phyloP scores from a whole-genome alignment of 1,140 invertebrate species.

The Drosophila funebris region DNA sequence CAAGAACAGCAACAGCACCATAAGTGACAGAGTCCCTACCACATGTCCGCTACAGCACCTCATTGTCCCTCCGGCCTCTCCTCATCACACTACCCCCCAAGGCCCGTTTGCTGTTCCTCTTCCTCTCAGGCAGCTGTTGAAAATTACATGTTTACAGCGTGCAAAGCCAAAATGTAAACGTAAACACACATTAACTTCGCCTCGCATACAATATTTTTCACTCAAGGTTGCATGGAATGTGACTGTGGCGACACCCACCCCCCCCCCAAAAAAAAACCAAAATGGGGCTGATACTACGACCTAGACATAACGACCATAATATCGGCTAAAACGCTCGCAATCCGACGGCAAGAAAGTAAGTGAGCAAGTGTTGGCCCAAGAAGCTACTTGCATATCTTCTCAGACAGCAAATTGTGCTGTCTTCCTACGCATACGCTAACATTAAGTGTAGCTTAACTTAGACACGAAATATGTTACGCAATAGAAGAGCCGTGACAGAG shows the following conservation, averaged over 20 bases:
- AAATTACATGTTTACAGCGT: slow-evolving; percentile 78
- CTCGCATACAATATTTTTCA: slow-evolving; percentile 77
- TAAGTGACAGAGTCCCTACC: slow-evolving; percentile 19
- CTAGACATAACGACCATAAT: neutral
- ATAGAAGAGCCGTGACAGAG: no score
- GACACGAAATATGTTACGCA: no score
- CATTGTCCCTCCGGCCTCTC: neutral
- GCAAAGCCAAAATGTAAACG: slow-evolving; percentile 73
- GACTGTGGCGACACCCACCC: no score
- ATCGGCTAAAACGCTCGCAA: slow-evolving; percentile 4
- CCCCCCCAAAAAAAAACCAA: neutral
- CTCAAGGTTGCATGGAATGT: slow-evolving; percentile 61
- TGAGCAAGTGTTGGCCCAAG: neutral
- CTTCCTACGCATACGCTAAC: neutral
- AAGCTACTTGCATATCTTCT: neutral
- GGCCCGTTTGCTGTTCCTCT: neutral
- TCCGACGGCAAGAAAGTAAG: neutral
- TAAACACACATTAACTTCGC: slow-evolving; percentile 80
- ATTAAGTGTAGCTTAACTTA: no score
- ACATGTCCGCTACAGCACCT: slow-evolving; percentile 23
- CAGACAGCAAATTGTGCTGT: neutral
- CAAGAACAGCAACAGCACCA: slow-evolving; percentile 10
- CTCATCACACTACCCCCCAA: no score
- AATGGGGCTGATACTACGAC: neutral
- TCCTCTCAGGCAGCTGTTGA: slow-evolving; percentile 20